Base-by-base conservation (phyloP, 2,113 vertebrate species). In the Cephalopholis sonnerati region DNA sequence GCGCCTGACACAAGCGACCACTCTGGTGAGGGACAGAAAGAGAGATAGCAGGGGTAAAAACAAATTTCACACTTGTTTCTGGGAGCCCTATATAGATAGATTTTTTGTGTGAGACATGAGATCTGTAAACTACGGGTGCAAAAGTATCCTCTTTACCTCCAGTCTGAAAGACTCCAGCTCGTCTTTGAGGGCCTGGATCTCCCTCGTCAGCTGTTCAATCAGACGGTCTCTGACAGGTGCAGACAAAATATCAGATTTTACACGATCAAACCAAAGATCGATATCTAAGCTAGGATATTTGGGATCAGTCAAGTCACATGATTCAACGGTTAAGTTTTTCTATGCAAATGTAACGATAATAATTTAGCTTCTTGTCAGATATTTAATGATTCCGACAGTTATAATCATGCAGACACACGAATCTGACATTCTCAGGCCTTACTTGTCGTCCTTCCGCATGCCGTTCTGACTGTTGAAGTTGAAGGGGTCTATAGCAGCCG, bases 391-490 rank as follows among this genome's bases (percentile, higher is more conserved):
- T 22, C 3, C 2, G 7, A n/a, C 17, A 13, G 50, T 12, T 54
- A 9, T n/a, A n/a, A 58, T 27, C 17, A 22, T 1, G 11, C n/a
- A 46, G 10, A 55, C 10, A 20, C n/a, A 53, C n/a, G 12, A 11
- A 7, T 3, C n/a, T 64, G 27, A 62, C 5, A 2, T 39, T 17
- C 25, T 63, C 12, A 18, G 8, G 64, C 10, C 71, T 96, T 93
- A 99, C 98, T 97, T 99, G 83, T 99, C 98, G 18, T 98, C 97
- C 89, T 96, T 98, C 83, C 93, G 96, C 96, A 97, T 96, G 75
- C 98, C 98, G 0, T 99, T 99, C 89, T 99, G 98, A 93, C 93
- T 96, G 95, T 97, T 98, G 92, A 99, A 99, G 94, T 99, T 99
- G 93, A 99, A 99, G 0, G 98, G 97, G 77, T 99, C 97, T 0